phyloP scores from a whole-genome alignment of 2,113 vertebrate genomes.

The Nothobranchius kuhntae region DNA sequence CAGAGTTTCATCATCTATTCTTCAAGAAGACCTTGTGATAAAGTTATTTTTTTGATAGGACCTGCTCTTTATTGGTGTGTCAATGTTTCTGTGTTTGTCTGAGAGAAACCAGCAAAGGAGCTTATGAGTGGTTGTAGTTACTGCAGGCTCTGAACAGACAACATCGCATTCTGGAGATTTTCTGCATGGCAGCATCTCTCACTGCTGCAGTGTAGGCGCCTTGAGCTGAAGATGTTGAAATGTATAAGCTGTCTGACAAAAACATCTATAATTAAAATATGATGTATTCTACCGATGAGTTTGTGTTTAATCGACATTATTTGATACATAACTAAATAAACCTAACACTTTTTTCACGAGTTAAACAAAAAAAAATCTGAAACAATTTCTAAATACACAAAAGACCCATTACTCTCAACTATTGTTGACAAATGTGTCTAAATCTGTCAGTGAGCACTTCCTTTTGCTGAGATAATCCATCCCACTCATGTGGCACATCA shows the following conservation, averaged over 20 bases:
- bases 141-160: slow-evolving; percentile 41
- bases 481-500: too few species aligned
- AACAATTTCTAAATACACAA: too few species aligned
- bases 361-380: too few species aligned
- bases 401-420: too few species aligned
- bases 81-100: not conserved
- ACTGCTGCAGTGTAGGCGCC: slow-evolving; percentile 30
- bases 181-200: slow-evolving; percentile 22
- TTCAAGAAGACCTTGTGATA: not conserved
- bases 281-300: slow-evolving; percentile 21
- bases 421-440: too few species aligned
- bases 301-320: not conserved
- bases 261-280: slow-evolving; percentile 63
- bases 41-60: slow-evolving; percentile 7
- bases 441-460: too few species aligned
- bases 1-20: too few species aligned
- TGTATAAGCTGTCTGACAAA: slow-evolving; percentile 42
- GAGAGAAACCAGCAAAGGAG: not conserved
- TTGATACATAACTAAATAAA: too few species aligned
- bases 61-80: not conserved
- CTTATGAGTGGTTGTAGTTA: slow-evolving; percentile 1
- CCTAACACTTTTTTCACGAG: too few species aligned
- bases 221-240: slow-evolving; percentile 38
- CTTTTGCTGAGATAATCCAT: too few species aligned
- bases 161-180: slow-evolving; percentile 21